phyloP scores from a whole-genome alignment of 1,140 invertebrate genomes.

The Zaprionus davidi region DNA sequence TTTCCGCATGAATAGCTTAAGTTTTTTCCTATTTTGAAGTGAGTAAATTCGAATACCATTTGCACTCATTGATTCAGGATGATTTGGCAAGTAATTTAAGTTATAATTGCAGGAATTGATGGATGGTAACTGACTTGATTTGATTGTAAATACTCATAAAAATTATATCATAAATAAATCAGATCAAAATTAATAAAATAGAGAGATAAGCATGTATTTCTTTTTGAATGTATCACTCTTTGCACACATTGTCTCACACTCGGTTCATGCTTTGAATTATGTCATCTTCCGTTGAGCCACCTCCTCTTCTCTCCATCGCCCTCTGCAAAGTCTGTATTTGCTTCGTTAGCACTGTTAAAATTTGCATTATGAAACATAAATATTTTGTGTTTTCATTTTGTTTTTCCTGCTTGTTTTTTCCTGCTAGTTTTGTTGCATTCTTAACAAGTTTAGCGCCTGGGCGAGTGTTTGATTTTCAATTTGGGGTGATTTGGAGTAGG shows the following conservation, averaged over 20 bases:
- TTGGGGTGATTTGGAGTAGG: not conserved
- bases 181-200: not conserved
- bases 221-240: not conserved
- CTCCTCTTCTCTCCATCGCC: not conserved
- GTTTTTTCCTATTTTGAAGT: not conserved
- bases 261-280: not conserved
- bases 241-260: not conserved
- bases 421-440: constrained; percentile 59
- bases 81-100: not conserved
- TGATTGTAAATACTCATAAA: not conserved
- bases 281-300: not conserved
- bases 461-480: constrained; percentile 54
- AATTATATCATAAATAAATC: not conserved
- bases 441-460: constrained; percentile 56
- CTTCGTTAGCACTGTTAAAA: constrained; percentile 66
- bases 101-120: not conserved
- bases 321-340: constrained; percentile 46
- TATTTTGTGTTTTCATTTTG: constrained; percentile 59
- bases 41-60: constrained; percentile 15
- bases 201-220: not conserved
- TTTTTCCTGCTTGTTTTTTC: constrained; percentile 35
- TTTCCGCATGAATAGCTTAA: constrained; percentile 12
- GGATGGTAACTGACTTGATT: not conserved
- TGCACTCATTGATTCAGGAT: constrained; percentile 10
- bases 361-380: constrained; percentile 76